Conservation (phyloP, 2,888 invertebrate genomes). For the Agrotis puta region DNA sequence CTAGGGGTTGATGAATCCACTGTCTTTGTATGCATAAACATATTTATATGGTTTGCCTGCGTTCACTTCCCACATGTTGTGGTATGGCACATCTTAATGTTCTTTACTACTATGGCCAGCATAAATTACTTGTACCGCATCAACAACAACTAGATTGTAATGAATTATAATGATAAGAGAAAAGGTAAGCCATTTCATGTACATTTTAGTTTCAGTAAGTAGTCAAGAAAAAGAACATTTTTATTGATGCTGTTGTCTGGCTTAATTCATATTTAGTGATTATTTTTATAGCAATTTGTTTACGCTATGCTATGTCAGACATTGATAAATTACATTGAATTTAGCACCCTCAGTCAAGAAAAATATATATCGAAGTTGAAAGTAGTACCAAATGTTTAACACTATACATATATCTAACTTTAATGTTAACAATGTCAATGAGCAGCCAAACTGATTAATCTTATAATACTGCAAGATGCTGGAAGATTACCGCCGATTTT, state of each 20-base stretch:
- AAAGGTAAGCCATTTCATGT: background rate
- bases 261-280: background rate
- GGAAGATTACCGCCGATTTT: background rate
- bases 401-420: background rate
- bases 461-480: background rate
- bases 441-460: background rate
- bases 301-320: background rate
- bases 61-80: background rate
- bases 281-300: background rate
- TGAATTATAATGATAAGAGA: background rate
- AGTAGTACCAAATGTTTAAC: background rate
- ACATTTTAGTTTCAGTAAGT: background rate
- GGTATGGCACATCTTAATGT: background rate
- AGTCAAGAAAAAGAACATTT: background rate
- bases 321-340: background rate
- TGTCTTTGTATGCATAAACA: background rate
- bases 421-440: background rate
- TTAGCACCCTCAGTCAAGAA: background rate
- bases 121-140: background rate
- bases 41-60: background rate
- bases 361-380: background rate
- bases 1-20: background rate
- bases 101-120: background rate
- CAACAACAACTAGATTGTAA: background rate
- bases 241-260: background rate